Conservation (phyloP, 2,797 vertebrate genomes). For the Margarornis squamiger region DNA sequence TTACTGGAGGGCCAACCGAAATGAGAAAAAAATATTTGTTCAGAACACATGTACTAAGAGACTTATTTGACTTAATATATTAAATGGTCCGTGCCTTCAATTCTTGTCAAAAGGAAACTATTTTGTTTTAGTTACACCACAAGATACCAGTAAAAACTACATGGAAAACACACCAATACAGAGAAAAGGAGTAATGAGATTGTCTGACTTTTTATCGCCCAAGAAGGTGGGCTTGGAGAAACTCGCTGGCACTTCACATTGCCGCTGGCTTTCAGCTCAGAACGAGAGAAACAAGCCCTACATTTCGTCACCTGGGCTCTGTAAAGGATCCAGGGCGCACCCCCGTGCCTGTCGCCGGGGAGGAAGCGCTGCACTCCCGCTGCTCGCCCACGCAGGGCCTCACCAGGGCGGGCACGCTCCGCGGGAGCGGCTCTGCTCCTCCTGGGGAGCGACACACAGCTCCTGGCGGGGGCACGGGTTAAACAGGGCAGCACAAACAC, state of each 20-base stretch:
- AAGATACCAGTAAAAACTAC: too few species aligned
- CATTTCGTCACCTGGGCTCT: background rate
- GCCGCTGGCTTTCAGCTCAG: background rate
- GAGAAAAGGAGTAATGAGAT: background rate
- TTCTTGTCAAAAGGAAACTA: too few species aligned
- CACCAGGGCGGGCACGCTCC: background rate
- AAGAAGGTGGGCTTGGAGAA: background rate
- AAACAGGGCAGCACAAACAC: fast-evolving
- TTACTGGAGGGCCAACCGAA: too few species aligned
- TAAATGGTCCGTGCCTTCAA: too few species aligned
- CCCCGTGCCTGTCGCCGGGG: too few species aligned
- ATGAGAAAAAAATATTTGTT: too few species aligned
- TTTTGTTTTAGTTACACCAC: too few species aligned
- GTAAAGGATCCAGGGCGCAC: background rate
- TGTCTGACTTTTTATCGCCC: background rate
- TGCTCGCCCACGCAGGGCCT: background rate
- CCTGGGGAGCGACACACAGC: background rate
- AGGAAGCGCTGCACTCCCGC: fast-evolving
- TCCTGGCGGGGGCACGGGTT: fast-evolving
- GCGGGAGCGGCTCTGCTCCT: background rate
- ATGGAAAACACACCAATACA: background rate
- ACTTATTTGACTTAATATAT: too few species aligned
- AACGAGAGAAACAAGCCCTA: background rate
- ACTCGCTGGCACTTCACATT: background rate
- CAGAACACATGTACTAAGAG: too few species aligned